Evolutionary conservation across 2,888 invertebrate species (phyloP), one percentile per base, ranked within the genome.

Genomic region (Tinea semifulvella): DNA sequence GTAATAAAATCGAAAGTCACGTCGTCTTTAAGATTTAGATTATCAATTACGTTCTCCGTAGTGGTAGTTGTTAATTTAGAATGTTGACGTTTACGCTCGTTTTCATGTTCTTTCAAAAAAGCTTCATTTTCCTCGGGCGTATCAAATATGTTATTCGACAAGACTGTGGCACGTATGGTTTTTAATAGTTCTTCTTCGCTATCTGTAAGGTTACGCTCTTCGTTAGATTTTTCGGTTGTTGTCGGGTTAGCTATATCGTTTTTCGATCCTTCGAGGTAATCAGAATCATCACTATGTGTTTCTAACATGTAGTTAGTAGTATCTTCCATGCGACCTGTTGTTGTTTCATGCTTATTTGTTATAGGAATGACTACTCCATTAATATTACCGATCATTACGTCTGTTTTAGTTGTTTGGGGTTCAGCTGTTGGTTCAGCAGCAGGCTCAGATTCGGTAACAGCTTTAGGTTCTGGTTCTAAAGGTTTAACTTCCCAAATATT

Each of bases 351-450:
- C 13, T 2, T 2, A 31, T 31, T 31, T n/a, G 13, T 6, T 14
- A 14, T 31, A n/a, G n/a, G n/a, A 10, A 8, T 22, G 25, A 22
- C 25, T 22, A 5, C 5, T 22, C 8, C 8, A 8, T 22, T 7
- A 22, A n/a, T n/a, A n/a, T n/a, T n/a, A n/a, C n/a, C 28, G n/a
- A 11, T 28, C 4, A n/a, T 11, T n/a, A 11, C 28, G 5, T 28
- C 10, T 4, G 28, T 4, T 11, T 28, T 11, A 11, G 10, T 28
- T 35, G 38, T 17, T 18, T 45, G 11, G 38, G 47, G 52, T 48
- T 65, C 67, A 0, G 74, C 57, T 46, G 65, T 62, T 2, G 70
- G 57, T 52, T 71, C 63, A 0, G 64, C 57, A 50, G 63, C 58
- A 7, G 74, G 58, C 55, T 63, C 57, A 2, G 65, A 58, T 52